Conservation (phyloP, 2,113 vertebrate genomes). For the Thalassoma bifasciatum region DNA sequence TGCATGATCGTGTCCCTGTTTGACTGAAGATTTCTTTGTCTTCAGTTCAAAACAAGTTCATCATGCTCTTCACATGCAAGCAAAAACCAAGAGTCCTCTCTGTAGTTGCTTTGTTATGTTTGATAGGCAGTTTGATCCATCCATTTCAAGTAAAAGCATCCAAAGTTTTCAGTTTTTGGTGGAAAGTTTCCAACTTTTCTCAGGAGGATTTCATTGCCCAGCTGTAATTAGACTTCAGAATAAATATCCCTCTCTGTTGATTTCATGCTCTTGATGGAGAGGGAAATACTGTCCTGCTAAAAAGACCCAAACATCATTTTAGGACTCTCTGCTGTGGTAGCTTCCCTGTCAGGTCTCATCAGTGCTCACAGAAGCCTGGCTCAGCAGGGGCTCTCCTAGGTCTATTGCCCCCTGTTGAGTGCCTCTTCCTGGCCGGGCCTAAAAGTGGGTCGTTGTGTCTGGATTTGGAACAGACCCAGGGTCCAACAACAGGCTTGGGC, state of each 20-base stretch:
- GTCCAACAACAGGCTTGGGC: constrained; percentile 12
- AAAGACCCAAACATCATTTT: constrained; percentile 40
- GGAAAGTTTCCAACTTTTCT: too few species aligned
- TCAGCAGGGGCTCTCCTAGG: constrained; percentile 64
- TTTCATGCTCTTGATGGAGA: neutral
- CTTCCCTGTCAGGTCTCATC: constrained; percentile 78
- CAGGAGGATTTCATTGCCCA: neutral
- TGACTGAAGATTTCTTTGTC: neutral
- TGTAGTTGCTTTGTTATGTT: neutral
- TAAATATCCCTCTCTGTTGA: constrained; percentile 4
- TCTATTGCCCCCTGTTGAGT: constrained; percentile 53
- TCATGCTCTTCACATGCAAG: neutral
- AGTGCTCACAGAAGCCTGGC: constrained; percentile 51
- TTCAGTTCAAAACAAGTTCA: neutral
- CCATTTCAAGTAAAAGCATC: neutral
- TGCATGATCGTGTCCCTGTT: neutral
- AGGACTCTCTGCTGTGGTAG: constrained; percentile 33
- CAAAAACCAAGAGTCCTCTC: neutral
- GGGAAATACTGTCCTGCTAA: constrained; percentile 8
- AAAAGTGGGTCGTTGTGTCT: constrained; percentile 77
- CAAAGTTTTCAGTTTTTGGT: too few species aligned
- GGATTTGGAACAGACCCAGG: constrained; percentile 47
- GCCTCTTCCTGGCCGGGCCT: constrained; percentile 37
- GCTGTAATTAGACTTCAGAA: constrained; percentile 23
- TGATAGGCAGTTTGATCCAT: neutral